Evolutionary conservation across 2,888 invertebrate species (phyloP).

Genomic region (Drosophila paranaensis): DNA sequence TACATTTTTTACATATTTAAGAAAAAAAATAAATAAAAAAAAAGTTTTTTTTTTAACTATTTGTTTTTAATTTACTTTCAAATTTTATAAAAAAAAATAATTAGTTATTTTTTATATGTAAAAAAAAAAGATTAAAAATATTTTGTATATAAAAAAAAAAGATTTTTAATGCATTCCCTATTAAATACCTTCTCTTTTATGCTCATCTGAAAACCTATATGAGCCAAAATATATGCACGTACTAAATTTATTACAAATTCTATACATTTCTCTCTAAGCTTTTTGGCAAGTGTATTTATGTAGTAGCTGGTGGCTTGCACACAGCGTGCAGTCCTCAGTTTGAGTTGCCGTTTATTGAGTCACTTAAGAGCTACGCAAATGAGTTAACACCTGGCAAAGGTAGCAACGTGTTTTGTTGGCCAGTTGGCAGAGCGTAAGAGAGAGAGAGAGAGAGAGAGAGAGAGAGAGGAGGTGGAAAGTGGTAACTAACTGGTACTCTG

Average conservation of each 20-base stretch:
- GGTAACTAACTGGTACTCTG: not conserved
- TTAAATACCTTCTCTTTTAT: not conserved
- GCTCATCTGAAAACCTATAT: not conserved
- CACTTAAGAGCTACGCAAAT: slow-evolving; percentile 75
- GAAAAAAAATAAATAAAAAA: too few relatives aligned
- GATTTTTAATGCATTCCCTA: not conserved
- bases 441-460: too few relatives aligned
- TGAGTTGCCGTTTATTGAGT: slow-evolving; percentile 76
- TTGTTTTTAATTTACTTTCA: too few relatives aligned
- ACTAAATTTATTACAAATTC: not conserved
- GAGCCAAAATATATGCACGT: not conserved
- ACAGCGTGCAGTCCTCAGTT: slow-evolving; percentile 69
- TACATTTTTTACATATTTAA: too few relatives aligned
- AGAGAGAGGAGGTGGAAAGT: not conserved
- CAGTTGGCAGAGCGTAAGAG: not conserved
- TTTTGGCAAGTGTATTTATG: slow-evolving; percentile 7
- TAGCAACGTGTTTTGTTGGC: slow-evolving; percentile 35
- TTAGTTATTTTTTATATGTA: too few relatives aligned
- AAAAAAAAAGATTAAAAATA: too few relatives aligned
- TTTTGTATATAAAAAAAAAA: too few relatives aligned
- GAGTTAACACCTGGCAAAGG: slow-evolving; percentile 75
- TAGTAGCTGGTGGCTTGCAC: slow-evolving; percentile 29
- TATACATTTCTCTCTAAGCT: accelerated
- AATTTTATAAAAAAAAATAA: too few relatives aligned
- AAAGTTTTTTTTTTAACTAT: too few relatives aligned